Conservation (phyloP, 2,113 vertebrate species). For the Raja brachyura region DNA sequence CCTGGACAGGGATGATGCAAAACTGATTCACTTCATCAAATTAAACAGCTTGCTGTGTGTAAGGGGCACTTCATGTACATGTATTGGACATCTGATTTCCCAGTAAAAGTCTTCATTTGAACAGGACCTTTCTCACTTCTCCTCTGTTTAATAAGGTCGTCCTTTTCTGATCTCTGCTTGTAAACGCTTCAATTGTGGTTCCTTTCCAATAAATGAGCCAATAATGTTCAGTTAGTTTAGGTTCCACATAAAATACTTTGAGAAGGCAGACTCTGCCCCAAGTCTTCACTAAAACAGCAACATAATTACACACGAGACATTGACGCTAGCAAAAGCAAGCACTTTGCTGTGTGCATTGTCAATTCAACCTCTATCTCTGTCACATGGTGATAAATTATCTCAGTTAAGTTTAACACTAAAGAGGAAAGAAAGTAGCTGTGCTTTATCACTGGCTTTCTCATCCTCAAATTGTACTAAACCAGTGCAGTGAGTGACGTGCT, state of each 20-base stretch:
- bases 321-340: not conserved
- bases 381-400: not conserved
- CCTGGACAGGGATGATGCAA: not conserved
- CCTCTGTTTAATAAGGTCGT: not conserved
- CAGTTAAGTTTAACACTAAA: not conserved
- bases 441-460: not conserved
- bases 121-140: not conserved
- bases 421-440: not conserved
- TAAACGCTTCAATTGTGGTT: not conserved
- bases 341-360: not conserved
- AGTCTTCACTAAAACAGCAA: not conserved
- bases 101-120: not conserved
- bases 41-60: not conserved
- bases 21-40: not conserved
- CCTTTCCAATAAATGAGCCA: not conserved
- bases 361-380: not conserved
- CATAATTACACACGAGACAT: not conserved
- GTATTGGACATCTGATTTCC: not conserved
- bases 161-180: not conserved
- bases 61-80: not conserved
- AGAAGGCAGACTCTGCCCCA: not conserved
- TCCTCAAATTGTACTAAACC: not conserved
- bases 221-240: not conserved
- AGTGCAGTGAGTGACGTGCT: not conserved
- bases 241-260: not conserved